Evolutionary conservation across 2,888 invertebrate species (phyloP).

Genomic region (Esperia sulphurella): DNA sequence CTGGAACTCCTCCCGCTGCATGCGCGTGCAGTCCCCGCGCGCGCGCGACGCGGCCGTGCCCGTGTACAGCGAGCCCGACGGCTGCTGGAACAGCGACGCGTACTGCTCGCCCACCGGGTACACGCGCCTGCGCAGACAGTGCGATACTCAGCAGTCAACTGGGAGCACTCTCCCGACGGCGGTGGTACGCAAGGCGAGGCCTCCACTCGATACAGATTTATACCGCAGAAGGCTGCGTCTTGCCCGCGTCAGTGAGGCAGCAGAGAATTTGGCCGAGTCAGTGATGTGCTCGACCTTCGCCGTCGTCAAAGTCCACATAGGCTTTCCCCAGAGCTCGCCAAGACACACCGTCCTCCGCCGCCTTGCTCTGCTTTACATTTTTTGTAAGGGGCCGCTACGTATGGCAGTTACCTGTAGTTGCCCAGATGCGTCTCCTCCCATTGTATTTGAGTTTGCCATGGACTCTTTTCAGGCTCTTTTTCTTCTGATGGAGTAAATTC

Average conservation of each 20-base stretch:
- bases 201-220: too few species aligned
- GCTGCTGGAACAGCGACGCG: conserved; percentile 86
- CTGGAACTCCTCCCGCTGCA: conserved; percentile 84
- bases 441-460: conserved; percentile 81
- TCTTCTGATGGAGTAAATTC: conserved; percentile 71
- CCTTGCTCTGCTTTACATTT: too few species aligned
- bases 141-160: not conserved
- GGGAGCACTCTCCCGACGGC: too few species aligned
- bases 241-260: too few species aligned
- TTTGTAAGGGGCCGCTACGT: not conserved
- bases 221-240: too few species aligned
- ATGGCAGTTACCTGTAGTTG: conserved; percentile 75
- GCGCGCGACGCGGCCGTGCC: conserved; percentile 87
- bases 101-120: conserved; percentile 86
- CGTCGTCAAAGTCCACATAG: too few species aligned
- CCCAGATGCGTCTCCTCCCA: conserved; percentile 89
- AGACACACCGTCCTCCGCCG: too few species aligned
- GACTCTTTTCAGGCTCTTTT: conserved; percentile 66
- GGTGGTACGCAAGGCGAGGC: too few species aligned
- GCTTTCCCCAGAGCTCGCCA: too few species aligned
- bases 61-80: conserved; percentile 85
- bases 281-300: too few species aligned
- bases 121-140: conserved; percentile 76
- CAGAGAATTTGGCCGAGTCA: too few species aligned
- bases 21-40: conserved; percentile 85